Evolutionary conservation across 2,113 vertebrate genomes (phyloP).

Genomic region (Onychostoma macrolepis): DNA sequence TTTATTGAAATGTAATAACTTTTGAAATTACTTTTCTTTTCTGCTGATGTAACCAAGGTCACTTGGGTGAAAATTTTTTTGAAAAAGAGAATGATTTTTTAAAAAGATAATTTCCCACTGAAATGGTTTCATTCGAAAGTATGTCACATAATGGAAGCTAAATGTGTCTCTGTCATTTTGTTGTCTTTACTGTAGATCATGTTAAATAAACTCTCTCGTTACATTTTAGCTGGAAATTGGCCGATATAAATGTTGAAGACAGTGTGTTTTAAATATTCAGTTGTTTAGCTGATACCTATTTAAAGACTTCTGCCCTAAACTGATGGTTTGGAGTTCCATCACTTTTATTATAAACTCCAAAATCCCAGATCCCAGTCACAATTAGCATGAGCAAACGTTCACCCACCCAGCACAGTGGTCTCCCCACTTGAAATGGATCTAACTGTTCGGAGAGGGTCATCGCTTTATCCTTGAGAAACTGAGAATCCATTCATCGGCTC

Average conservation of each 20-base stretch:
- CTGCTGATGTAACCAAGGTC: background rate
- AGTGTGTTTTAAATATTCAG: constrained; percentile 2
- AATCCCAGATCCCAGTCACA: constrained; percentile 66
- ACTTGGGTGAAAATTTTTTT: background rate
- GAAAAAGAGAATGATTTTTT: background rate
- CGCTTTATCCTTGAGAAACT: constrained; percentile 84
- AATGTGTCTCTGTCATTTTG: background rate
- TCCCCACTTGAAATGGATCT: constrained; percentile 77
- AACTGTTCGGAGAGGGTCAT: constrained; percentile 79
- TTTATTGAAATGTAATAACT: background rate
- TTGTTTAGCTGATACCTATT: background rate
- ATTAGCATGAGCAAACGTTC: constrained; percentile 69
- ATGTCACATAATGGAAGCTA: background rate
- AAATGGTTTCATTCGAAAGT: background rate
- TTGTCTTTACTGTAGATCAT: background rate
- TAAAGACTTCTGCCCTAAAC: background rate
- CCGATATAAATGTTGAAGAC: background rate
- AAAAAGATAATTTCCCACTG: background rate
- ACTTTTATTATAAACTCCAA: constrained; percentile 11
- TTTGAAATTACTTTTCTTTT: background rate
- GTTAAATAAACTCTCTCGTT: background rate
- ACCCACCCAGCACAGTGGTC: constrained; percentile 67
- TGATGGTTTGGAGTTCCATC: constrained; percentile 9
- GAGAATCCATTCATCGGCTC: constrained; percentile 82
- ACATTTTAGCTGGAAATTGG: background rate